Evolutionary conservation across 2,113 vertebrate genomes (phyloP).

Genomic region (Bos taurus): ARS-UCD2.0 NC_037336.1:17303001-17303500

Average conservation of each 20-base stretch:
- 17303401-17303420: slow-evolving; percentile 35
- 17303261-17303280: background rate
- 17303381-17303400: background rate
- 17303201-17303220: slow-evolving; percentile 1
- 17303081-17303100: background rate
- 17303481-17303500: slow-evolving; percentile 26
- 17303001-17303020: background rate
- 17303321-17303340: slow-evolving; percentile 17
- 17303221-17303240: background rate
- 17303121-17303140: background rate
- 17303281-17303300: background rate
- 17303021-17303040: background rate
- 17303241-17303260: background rate
- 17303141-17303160: background rate
- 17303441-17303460: slow-evolving; percentile 4
- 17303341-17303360: background rate
- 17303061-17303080: background rate
- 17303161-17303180: background rate
- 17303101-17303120: background rate
- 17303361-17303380: background rate
- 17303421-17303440: background rate
- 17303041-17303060: background rate
- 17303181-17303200: background rate
- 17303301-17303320: slow-evolving; percentile 19
- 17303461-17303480: background rate